Percentiles rank a stretch among this genome's conserved stretches.
Evolutionary conservation across 2,113 vertebrate species (phyloP).

Genomic region (Lepus americanus): DNA sequence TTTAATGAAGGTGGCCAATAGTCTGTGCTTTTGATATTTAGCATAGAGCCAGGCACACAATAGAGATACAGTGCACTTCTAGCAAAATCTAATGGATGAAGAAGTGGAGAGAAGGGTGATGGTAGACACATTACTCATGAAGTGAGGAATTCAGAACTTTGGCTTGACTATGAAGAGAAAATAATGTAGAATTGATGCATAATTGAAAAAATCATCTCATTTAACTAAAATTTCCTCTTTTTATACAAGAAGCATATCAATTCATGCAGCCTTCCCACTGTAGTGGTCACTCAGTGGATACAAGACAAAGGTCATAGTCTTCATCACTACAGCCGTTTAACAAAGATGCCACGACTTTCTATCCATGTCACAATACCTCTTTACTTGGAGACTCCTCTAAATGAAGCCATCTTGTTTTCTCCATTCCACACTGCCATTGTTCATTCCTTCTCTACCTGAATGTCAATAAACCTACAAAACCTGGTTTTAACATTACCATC

Average conservation of each 20-base stretch:
- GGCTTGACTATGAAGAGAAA: slow-evolving; percentile 12
- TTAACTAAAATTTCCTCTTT: neutral
- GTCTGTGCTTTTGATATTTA: neutral
- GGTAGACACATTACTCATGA: neutral
- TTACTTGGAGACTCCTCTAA: neutral
- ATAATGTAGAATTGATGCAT: neutral
- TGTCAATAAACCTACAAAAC: neutral
- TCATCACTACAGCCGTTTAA: neutral
- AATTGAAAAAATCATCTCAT: neutral
- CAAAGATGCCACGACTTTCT: neutral
- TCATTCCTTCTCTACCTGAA: neutral
- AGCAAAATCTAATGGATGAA: neutral
- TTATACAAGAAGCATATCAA: neutral
- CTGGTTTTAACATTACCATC: neutral
- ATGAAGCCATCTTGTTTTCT: neutral
- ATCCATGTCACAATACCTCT: fast-evolving
- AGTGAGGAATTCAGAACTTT: neutral
- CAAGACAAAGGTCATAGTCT: neutral
- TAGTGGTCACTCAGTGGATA: neutral
- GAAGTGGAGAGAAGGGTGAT: neutral
- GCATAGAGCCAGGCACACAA: neutral
- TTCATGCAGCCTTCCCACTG: neutral
- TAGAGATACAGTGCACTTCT: neutral
- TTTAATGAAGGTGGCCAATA: neutral
- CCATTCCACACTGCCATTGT: neutral